Evolutionary conservation across 2,797 vertebrate species (phyloP).

Genomic region (Parauchenoglanis punctatus): DNA sequence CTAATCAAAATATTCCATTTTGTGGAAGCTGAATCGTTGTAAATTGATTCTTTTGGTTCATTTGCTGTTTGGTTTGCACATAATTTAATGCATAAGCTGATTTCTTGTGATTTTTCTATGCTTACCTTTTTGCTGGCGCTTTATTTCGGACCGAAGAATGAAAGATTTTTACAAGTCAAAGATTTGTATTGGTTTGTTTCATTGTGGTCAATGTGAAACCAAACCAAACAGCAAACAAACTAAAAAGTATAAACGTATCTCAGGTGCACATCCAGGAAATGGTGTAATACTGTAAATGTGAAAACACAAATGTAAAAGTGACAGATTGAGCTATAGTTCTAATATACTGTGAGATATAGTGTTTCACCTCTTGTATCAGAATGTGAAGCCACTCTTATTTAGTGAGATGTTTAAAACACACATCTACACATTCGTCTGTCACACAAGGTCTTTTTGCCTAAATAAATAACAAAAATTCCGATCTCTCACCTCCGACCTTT

Average conservation of each 20-base stretch:
- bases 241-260: not conserved
- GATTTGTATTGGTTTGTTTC: not conserved
- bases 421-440: not conserved
- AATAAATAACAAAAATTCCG: not conserved
- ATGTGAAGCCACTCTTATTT: not conserved
- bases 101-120: not conserved
- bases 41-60: not conserved
- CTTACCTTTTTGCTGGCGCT: not conserved
- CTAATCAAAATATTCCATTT: not conserved
- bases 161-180: not conserved
- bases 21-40: not conserved
- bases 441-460: not conserved
- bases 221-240: not conserved
- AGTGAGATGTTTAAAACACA: not conserved
- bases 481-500: constrained; percentile 89
- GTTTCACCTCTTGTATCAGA: not conserved
- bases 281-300: not conserved
- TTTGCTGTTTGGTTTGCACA: not conserved
- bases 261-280: not conserved
- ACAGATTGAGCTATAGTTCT: not conserved
- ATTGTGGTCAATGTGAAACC: not conserved
- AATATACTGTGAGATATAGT: not conserved
- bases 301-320: not conserved
- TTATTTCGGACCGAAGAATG: not conserved
- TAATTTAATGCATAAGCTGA: not conserved